phyloP scores from a whole-genome alignment of 2,113 vertebrate genomes.

The Aepyceros melampus region DNA sequence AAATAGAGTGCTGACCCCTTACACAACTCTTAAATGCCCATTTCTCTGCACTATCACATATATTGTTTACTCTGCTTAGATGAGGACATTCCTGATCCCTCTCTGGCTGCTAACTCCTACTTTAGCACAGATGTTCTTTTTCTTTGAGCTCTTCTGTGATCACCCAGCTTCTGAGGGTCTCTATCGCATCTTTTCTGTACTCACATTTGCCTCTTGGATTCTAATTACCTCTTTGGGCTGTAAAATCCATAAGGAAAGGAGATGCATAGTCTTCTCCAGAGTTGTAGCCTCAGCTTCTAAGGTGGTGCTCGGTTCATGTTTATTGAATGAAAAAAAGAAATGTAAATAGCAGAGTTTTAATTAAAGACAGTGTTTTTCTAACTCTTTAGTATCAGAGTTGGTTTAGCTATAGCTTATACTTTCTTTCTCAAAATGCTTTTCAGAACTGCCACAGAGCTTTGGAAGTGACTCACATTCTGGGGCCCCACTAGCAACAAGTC shows the following conservation, averaged over 20 bases:
- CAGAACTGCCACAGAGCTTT: not conserved
- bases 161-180: not conserved
- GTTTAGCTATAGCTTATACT: not conserved
- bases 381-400: not conserved
- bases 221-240: not conserved
- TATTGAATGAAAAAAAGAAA: conserved; percentile 20
- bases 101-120: not conserved
- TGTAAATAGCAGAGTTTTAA: not conserved
- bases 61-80: not conserved
- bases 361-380: conserved; percentile 20
- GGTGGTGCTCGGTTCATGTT: not conserved
- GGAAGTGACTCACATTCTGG: not conserved
- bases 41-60: not conserved
- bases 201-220: not conserved
- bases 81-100: not conserved
- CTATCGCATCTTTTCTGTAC: not conserved
- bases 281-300: not conserved
- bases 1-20: not conserved
- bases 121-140: not conserved
- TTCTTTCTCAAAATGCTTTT: not conserved
- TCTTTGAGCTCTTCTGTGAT: not conserved
- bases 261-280: not conserved
- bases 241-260: not conserved
- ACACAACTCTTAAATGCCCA: not conserved
- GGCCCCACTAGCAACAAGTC: not conserved